These are phyloP conservation scores for Herpetotheres cachinnans DNA, from an alignment of 2,113 vertebrate genomes.

Conservation along the genomic window DNA sequence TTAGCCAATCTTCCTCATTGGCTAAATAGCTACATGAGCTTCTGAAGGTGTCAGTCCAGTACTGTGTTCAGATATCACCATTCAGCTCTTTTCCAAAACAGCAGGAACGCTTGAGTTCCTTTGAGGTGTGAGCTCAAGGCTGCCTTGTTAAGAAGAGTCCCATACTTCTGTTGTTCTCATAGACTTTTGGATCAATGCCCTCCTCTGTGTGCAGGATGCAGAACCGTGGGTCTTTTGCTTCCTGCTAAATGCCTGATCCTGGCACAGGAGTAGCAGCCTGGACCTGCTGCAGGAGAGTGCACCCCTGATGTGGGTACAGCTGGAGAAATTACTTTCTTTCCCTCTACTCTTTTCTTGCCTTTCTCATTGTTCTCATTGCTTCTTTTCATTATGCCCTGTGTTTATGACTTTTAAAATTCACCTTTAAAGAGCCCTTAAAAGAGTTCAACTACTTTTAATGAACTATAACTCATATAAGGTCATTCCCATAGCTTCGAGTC, in stretches of 20 bases:
- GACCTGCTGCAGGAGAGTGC: background rate
- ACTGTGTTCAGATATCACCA: background rate
- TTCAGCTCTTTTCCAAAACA: background rate
- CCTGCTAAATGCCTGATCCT: background rate
- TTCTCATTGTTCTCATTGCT: background rate
- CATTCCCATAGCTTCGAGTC: background rate
- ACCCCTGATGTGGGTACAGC: background rate
- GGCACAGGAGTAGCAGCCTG: background rate
- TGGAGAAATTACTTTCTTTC: background rate
- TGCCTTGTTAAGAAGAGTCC: background rate
- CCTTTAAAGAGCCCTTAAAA: background rate
- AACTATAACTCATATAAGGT: background rate
- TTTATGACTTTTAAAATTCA: background rate
- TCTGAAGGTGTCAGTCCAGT: background rate
- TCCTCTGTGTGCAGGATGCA: background rate
- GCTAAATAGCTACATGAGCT: background rate
- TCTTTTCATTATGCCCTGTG: background rate
- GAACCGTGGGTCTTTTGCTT: background rate
- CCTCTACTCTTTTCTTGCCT: background rate
- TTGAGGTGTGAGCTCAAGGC: background rate
- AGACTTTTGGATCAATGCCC: background rate
- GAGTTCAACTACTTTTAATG: background rate
- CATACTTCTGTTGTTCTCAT: background rate
- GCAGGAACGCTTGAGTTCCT: background rate
- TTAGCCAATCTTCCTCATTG: background rate